Base-by-base conservation (phyloP, 2,113 vertebrate species). In the Lepidothrix coronata region DNA sequence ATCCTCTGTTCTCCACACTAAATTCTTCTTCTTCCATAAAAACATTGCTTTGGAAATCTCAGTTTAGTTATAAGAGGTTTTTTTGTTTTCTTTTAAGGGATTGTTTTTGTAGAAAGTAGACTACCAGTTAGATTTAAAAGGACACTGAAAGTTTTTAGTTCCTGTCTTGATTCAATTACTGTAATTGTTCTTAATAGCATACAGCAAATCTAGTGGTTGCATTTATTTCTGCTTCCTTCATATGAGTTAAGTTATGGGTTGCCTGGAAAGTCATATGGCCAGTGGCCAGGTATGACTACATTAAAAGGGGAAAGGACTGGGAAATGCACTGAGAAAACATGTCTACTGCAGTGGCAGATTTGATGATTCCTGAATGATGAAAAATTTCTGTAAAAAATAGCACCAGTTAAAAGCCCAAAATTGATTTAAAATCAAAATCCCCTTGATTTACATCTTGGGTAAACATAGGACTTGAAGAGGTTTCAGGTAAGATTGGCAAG, bases 391-490 rank as follows among this genome's bases (percentile, higher is more conserved):
- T 58, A 73, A 94, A 82, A 93, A 73, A 46, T 66, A 79, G 6
- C 27, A 43, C 11, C 37, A 54, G 19, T 90, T 93, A 88, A 91
- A 94, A 96, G 78, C 37, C 12, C 3, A 1, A 79, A 72, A 85
- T 43, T 73, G 85, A 85, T 92, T 90, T 95, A 73, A 94, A 90
- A 86, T 85, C 71, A 79, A 83, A 72, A 14, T 10, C 16, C 37
- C 23, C 13, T 62, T 90, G 71, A 91, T 83, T 92, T 95, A 83
- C 21, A 30, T 33, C 58, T 57, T 70, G 49, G 35, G 31, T 75
- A 52, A 91, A 79, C 12, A 59, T 33, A 85, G 41, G 10, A 14
- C n/a, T 70, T 75, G 71, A 66, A 22, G 43, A 59, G 2, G 1
- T 88, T 93, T 93, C 58, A 85, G 23, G 68, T 75, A 51, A 91